These are phyloP conservation scores for Acanthurus tractus DNA, from an alignment of 2,797 vertebrate genomes.

Conservation along the genomic window DNA sequence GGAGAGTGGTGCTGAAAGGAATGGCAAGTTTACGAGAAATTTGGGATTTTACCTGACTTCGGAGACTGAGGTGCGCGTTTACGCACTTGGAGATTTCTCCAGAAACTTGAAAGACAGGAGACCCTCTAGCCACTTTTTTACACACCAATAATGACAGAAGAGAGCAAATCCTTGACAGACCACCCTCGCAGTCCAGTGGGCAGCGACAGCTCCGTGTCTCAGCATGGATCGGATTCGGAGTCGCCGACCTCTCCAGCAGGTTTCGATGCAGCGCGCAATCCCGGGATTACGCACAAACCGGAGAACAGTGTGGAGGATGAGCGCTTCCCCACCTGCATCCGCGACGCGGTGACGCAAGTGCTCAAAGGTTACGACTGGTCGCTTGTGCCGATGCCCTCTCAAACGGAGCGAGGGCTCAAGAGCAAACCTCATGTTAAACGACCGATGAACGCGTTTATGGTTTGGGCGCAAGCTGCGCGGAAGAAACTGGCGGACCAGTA, in stretches of 20 bases:
- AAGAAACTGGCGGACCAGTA: slow-evolving; percentile 91
- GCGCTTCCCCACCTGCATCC: slow-evolving; percentile 92
- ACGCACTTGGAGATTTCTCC: slow-evolving; percentile 39
- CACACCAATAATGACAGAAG: slow-evolving; percentile 88
- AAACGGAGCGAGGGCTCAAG: slow-evolving; percentile 87
- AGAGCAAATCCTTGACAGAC: slow-evolving; percentile 76
- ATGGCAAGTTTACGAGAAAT: slow-evolving; percentile 13
- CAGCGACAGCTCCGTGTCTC: slow-evolving; percentile 87
- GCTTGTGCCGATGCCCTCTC: slow-evolving; percentile 89
- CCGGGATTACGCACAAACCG: slow-evolving; percentile 73
- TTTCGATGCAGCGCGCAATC: slow-evolving; percentile 17
- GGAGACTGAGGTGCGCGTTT: slow-evolving; percentile 41
- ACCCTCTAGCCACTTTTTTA: slow-evolving; percentile 7
- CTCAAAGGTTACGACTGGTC: slow-evolving; percentile 95
- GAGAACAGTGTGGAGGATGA: slow-evolving; percentile 82
- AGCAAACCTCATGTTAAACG: slow-evolving; percentile 90
- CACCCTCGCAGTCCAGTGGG: slow-evolving; percentile 88
- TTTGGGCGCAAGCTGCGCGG: slow-evolving; percentile 91
- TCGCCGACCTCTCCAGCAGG: slow-evolving; percentile 81
- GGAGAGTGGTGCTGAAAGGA: neutral
- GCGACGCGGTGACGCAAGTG: slow-evolving; percentile 93
- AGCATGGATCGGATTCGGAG: slow-evolving; percentile 87
- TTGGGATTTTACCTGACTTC: slow-evolving; percentile 26
- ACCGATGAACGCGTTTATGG: slow-evolving; percentile 92
- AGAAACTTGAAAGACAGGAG: neutral